Conservation (phyloP, 2,797 vertebrate species). For the Tauraco hartlaubi region DNA sequence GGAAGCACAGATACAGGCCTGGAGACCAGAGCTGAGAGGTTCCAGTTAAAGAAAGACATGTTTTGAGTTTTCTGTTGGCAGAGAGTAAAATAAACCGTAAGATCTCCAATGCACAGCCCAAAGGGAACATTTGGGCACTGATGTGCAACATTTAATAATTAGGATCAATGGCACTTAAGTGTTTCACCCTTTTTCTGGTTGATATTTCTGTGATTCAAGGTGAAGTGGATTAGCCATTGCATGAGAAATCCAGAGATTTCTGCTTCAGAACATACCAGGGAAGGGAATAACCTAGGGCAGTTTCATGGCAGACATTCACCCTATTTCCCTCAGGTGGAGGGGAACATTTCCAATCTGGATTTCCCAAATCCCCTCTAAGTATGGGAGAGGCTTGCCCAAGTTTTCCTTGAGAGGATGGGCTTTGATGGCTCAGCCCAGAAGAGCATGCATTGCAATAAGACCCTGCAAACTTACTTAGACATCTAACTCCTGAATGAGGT, state of each 20-base stretch:
- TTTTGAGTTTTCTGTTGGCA: not conserved
- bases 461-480: not conserved
- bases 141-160: not conserved
- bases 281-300: not conserved
- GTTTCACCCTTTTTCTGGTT: not conserved
- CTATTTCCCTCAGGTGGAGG: not conserved
- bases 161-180: not conserved
- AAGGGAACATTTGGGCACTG: not conserved
- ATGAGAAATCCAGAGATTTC: not conserved
- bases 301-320: not conserved
- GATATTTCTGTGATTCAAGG: not conserved
- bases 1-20: not conserved
- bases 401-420: not conserved
- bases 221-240: not conserved
- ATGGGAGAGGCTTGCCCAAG: not conserved
- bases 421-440: not conserved
- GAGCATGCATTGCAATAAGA: rapidly evolving
- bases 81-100: not conserved
- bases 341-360: not conserved
- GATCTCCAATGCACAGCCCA: not conserved
- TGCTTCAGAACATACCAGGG: not conserved
- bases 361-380: not conserved
- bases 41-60: not conserved
- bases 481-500: not conserved
- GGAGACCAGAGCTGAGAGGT: not conserved